Evolutionary conservation across 2,113 vertebrate species (phyloP), one percentile per base, ranked within the genome.

Genomic region (Pluvialis apricaria): DNA sequence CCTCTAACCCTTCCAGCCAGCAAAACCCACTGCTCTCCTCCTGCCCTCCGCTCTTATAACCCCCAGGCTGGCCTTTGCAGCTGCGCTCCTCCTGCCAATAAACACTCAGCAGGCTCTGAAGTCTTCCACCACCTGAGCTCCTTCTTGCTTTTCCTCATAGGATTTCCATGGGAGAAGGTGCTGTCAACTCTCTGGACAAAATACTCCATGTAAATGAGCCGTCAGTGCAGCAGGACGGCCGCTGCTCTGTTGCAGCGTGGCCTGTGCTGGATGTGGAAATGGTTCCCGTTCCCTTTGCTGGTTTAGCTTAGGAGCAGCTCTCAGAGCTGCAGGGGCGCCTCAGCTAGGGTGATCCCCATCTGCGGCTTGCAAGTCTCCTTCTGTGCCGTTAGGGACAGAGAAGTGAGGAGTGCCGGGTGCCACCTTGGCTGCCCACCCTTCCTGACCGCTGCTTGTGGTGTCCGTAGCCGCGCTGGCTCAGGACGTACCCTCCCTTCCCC

Each of bases 321-420:
- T 24, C 49, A 49, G 49, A 49, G 21, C 49, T 49, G 49, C 49
- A 49, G 21, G 13, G 49, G 49, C 49, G 24, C 24, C 49, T 49
- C n/a, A 4, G 75, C 15, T 4, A 8, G 26, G 10, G 4, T n/a
- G 42, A 4, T 72, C 4, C 9, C 20, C 80, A 38, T 2, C 68
- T 68, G 22, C 62, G 77, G 49, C 47, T 36, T 55, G 18, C 52
- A 38, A 18, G 17, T 16, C 26, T 51, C 52, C 26, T 54, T 28
- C 76, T 62, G 82, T 36, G 22, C 18, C 44, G 0, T 1, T 29
- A 16, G 51, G 44, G 51, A 62, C 55, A 49, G 15, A 8, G 4
- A 71, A 47, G 16, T 0, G 16, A 0, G 2, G 19, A 40, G 31
- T 60, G 28, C 17, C 40, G 62, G 17, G 0, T 6, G 34, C 15